Evolutionary conservation across 1,140 invertebrate species (phyloP), one percentile per base, ranked within the genome.

Genomic region (Agrilus planipennis): DNA sequence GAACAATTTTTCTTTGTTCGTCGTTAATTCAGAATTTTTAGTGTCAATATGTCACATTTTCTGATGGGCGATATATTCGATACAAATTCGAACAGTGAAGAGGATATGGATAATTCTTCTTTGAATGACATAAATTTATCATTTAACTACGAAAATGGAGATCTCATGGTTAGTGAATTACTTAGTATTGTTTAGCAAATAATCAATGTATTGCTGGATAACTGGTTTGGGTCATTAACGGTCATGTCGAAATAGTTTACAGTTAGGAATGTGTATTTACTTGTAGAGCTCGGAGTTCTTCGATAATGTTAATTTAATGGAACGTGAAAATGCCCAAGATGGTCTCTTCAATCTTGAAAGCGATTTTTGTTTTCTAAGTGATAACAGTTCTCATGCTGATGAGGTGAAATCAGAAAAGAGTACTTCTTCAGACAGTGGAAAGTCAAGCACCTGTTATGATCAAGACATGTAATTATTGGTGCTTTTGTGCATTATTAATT

Each of bases 221-320:
- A 11, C 1, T 28, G 11, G 12, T 27, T 6, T 6, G 12, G 11
- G 17, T 20, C n/a, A 28, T 5, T 19, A 35, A 20, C 34, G 3
- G 15, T 42, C 2, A 10, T 2, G 29, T 12, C 28, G n/a, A 9
- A 11, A 29, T 4, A 27, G 4, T 27, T 27, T 12, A 11, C 20
- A 45, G 10, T 10, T 38, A 34, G 39, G 29, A 41, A 32, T 20
- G 39, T 27, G 29, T 47, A 31, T 38, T 44, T 44, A 36, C 37
- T 49, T 54, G 5, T 34, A 60, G 60, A 58, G 47, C 35, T 62
- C 60, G 14, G 60, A 62, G 12, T 62, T 62, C 41, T 62, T 62
- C 35, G 58, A 61, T 44, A 58, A 58, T 4, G 53, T 61, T 10
- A 42, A 55, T 15, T 61, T 53, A 4, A 35, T 62, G 50, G 55